phyloP scores from a whole-genome alignment of 2,113 vertebrate species.

The Columba livia region DNA sequence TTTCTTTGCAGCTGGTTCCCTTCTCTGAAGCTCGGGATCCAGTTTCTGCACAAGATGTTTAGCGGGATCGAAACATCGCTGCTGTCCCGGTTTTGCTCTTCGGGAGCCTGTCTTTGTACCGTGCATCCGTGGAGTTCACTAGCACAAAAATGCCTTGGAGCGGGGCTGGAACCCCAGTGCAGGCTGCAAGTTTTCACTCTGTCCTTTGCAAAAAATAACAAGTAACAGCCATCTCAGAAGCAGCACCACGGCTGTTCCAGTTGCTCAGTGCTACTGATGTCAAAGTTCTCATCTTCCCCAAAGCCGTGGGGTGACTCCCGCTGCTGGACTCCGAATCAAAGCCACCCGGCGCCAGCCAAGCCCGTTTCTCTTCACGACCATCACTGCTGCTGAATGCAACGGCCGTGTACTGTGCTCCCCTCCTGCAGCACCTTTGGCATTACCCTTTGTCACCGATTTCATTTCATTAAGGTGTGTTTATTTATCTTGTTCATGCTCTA shows the following conservation, averaged over 20 bases:
- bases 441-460: not conserved
- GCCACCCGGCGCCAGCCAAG: not conserved
- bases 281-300: not conserved
- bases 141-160: not conserved
- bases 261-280: not conserved
- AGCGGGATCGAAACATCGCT: not conserved
- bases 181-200: not conserved
- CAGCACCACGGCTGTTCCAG: not conserved
- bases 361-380: accelerated
- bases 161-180: not conserved
- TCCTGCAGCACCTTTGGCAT: not conserved
- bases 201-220: not conserved
- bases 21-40: not conserved
- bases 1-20: not conserved
- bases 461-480: not conserved
- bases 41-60: not conserved
- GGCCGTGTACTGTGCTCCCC: accelerated
- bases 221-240: not conserved
- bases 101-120: not conserved
- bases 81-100: not conserved
- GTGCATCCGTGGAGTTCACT: not conserved
- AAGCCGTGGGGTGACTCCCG: not conserved
- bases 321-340: not conserved
- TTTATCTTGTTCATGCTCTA: not conserved
- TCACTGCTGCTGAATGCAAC: not conserved